Evolutionary conservation across 2,888 invertebrate species (phyloP).

Genomic region (Bruchidius siliquastri): DNA sequence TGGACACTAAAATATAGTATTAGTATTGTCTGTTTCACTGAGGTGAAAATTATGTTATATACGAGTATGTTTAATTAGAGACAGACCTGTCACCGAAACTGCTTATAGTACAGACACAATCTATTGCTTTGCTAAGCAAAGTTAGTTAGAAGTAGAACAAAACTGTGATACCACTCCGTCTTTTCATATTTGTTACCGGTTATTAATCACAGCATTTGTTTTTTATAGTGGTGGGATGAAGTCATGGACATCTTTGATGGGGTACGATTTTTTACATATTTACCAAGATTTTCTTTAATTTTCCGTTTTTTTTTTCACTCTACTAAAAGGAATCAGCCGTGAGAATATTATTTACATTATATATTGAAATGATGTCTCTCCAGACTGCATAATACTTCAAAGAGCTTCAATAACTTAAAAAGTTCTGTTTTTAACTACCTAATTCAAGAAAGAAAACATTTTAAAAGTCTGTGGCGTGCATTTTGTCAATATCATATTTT

Average conservation of each 20-base stretch:
- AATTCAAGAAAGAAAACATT: no score
- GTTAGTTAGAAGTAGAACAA: neutral
- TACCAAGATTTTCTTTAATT: slow-evolving; percentile 8
- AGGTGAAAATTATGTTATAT: neutral
- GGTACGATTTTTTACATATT: slow-evolving; percentile 60
- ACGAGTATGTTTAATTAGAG: neutral
- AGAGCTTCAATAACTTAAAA: no score
- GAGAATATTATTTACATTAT: slow-evolving; percentile 6
- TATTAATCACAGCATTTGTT: slow-evolving; percentile 39
- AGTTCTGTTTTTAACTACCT: no score
- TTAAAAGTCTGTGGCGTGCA: no score
- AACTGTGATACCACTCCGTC: neutral
- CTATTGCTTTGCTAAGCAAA: neutral
- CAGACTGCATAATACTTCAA: no score
- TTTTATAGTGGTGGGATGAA: slow-evolving; percentile 87
- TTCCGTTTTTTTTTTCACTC: slow-evolving; percentile 4
- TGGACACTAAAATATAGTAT: no score
- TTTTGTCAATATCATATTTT: no score
- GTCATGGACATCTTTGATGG: slow-evolving; percentile 94
- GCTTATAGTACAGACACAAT: neutral
- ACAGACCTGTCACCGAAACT: neutral
- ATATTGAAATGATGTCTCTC: neutral
- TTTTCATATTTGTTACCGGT: neutral
- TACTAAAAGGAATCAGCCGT: slow-evolving; percentile 6
- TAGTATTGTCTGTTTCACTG: no score